phyloP scores from a whole-genome alignment of 1,140 invertebrate species.

The Heliconius himera region DNA sequence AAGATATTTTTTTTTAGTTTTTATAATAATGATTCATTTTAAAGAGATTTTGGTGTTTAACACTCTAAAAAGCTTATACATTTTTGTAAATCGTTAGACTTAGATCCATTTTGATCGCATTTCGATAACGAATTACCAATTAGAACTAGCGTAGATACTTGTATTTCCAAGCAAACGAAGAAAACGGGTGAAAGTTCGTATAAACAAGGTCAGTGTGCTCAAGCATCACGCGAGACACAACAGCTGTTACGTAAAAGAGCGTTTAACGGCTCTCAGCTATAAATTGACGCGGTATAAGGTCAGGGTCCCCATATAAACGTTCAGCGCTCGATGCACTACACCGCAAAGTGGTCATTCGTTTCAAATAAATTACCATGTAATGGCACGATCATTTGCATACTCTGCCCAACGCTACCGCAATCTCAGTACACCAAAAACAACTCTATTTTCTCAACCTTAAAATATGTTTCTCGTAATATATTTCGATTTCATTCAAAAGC shows the following conservation, averaged over 20 bases:
- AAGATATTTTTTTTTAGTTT: too few relatives aligned
- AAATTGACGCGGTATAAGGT: slow-evolving; percentile 82
- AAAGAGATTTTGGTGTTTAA: neutral
- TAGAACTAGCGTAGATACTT: slow-evolving; percentile 29
- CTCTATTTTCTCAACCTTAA: slow-evolving; percentile 53
- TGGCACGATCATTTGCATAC: slow-evolving; percentile 82
- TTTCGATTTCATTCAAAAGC: slow-evolving; percentile 73
- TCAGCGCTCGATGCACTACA: slow-evolving; percentile 79
- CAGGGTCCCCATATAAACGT: slow-evolving; percentile 81
- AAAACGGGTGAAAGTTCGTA: slow-evolving; percentile 61
- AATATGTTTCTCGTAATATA: slow-evolving; percentile 46
- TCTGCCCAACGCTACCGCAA: slow-evolving; percentile 57
- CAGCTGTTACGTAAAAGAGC: slow-evolving; percentile 78
- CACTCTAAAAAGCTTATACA: neutral
- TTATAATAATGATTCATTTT: too few relatives aligned
- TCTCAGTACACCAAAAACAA: slow-evolving; percentile 59
- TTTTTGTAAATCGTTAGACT: neutral
- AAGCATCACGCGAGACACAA: slow-evolving; percentile 70
- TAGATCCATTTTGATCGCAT: neutral
- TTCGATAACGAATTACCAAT: slow-evolving; percentile 22
- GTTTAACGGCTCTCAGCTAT: slow-evolving; percentile 75
- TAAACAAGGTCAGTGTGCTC: slow-evolving; percentile 65
- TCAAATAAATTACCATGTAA: slow-evolving; percentile 83
- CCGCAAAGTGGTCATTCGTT: slow-evolving; percentile 82
- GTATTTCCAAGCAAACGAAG: slow-evolving; percentile 43